Evolutionary conservation across 2,797 vertebrate genomes (phyloP).

Genomic region (Sylvilagus floridanus): DNA sequence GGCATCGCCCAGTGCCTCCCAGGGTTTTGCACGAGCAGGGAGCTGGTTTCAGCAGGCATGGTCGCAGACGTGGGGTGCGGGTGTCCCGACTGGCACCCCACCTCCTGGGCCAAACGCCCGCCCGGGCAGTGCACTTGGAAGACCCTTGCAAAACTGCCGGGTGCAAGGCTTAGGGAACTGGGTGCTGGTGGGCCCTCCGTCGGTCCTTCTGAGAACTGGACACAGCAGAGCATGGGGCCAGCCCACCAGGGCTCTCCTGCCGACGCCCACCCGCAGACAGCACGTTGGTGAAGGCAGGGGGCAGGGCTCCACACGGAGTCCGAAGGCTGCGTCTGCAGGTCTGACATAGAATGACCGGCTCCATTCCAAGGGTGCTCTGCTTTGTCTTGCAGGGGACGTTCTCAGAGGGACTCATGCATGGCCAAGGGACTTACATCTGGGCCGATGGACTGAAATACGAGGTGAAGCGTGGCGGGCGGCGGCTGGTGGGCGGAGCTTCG

Average conservation of each 20-base stretch:
- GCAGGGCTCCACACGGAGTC: neutral
- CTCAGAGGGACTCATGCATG: constrained; percentile 93
- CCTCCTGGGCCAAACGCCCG: no score
- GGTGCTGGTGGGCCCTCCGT: neutral
- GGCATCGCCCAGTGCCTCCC: no score
- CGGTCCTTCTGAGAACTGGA: neutral
- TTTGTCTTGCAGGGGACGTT: constrained; percentile 91
- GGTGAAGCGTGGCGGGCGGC: constrained; percentile 85
- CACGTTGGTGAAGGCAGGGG: neutral
- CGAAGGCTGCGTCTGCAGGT: neutral
- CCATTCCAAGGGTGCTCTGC: neutral
- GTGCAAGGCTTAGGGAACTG: neutral
- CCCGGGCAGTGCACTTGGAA: no score
- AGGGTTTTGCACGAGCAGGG: no score
- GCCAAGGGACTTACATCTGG: constrained; percentile 91
- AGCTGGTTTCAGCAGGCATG: no score
- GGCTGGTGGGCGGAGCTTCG: neutral
- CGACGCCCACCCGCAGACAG: neutral
- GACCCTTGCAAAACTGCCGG: no score
- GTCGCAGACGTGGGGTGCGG: no score
- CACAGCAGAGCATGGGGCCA: rapidly evolving
- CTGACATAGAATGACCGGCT: rapidly evolving
- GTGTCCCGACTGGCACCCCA: no score
- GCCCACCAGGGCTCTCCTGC: neutral
- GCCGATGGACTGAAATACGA: constrained; percentile 92